These are phyloP conservation scores for Nesoenas mayeri DNA, from an alignment of 2,113 vertebrate species.

Conservation along the genomic window DNA sequence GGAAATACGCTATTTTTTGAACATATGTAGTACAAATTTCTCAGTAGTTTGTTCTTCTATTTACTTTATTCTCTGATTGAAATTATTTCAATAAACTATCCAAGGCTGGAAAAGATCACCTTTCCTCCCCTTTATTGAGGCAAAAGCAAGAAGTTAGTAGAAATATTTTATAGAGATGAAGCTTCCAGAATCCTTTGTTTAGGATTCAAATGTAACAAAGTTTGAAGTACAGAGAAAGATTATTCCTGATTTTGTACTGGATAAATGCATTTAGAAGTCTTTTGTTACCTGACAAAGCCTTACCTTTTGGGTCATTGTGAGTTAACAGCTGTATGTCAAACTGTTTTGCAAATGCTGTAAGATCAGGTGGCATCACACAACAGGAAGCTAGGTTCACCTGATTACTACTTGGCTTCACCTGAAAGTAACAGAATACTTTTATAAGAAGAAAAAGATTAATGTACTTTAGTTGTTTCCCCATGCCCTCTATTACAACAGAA, in stretches of 20 bases:
- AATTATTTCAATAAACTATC: background rate
- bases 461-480: background rate
- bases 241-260: background rate
- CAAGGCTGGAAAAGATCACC: background rate
- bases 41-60: background rate
- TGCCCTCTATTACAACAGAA: background rate
- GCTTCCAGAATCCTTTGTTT: background rate
- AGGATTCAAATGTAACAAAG: background rate
- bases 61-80: background rate
- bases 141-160: background rate
- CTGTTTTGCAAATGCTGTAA: conserved; percentile 96
- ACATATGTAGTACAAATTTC: background rate
- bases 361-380: conserved; percentile 98
- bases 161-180: background rate
- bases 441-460: background rate
- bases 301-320: conserved; percentile 97
- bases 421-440: conserved; percentile 1
- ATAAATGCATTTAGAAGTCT: background rate
- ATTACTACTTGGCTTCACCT: conserved; percentile 98
- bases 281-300: background rate
- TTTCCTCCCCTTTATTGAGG: background rate
- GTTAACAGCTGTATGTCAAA: conserved; percentile 97
- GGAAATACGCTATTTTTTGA: background rate
- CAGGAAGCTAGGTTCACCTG: conserved; percentile 98
- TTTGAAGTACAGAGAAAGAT: background rate